These are phyloP conservation scores for Xiphophorus hellerii DNA, from an alignment of 2,113 vertebrate genomes.

Conservation along the genomic window DNA sequence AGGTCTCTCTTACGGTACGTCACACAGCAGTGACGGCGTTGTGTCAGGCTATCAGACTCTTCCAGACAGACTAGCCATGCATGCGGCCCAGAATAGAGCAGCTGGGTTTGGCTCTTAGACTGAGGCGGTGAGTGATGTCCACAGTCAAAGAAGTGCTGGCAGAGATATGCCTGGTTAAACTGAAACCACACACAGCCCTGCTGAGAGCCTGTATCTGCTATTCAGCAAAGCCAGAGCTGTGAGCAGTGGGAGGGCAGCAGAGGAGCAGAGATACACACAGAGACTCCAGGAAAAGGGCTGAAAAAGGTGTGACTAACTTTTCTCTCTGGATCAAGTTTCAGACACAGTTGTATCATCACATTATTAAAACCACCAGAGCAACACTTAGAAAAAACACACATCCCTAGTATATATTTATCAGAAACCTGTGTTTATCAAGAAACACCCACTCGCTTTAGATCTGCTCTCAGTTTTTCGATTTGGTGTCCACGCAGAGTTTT, in stretches of 20 bases:
- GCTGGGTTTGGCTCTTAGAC: constrained; percentile 53
- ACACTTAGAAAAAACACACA: neutral
- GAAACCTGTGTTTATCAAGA: constrained; percentile 13
- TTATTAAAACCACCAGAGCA: constrained; percentile 9
- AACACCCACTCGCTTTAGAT: neutral
- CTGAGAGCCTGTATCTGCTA: constrained; percentile 54
- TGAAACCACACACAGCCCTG: constrained; percentile 51
- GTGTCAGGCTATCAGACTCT: constrained; percentile 68
- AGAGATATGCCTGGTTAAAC: constrained; percentile 56
- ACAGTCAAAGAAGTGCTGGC: constrained; percentile 64
- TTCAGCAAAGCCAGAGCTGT: constrained; percentile 39
- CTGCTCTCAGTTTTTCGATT: constrained; percentile 2
- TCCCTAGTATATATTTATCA: neutral
- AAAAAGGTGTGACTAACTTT: constrained; percentile 4
- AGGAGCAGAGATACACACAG: constrained; percentile 33
- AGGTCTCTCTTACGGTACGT: constrained; percentile 26
- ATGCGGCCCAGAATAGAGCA: constrained; percentile 66
- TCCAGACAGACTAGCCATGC: constrained; percentile 64
- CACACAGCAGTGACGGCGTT: constrained; percentile 30
- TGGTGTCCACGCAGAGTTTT: neutral
- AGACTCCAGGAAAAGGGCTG: constrained; percentile 1
- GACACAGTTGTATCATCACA: neutral
- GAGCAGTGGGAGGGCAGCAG: constrained; percentile 25
- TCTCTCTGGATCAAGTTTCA: constrained; percentile 9
- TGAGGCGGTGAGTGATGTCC: constrained; percentile 54